Conservation (phyloP, 2,797 vertebrate species). For the Clarias platycephalus region DNA sequence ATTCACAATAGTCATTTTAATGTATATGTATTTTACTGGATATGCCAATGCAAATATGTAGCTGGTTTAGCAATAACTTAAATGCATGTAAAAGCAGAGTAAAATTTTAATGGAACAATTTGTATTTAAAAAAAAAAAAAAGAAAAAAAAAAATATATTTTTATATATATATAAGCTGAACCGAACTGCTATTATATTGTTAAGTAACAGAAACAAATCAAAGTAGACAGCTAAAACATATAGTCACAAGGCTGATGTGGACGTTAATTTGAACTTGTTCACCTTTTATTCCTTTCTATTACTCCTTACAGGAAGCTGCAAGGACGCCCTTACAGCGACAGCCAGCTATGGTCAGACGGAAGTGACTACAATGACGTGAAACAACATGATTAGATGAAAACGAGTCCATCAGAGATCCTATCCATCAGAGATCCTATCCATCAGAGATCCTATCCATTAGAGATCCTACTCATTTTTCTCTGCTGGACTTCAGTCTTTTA, state of each 20-base stretch:
- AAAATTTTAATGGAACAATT: too few relatives aligned
- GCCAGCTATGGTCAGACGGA: slow-evolving; percentile 73
- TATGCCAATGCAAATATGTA: not conserved
- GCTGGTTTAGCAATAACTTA: not conserved
- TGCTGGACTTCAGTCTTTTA: slow-evolving; percentile 26
- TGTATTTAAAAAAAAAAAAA: too few relatives aligned
- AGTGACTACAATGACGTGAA: slow-evolving; percentile 75
- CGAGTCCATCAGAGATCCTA: not conserved
- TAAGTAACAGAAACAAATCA: not conserved
- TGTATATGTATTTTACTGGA: not conserved
- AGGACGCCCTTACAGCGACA: slow-evolving; percentile 68
- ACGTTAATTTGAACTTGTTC: not conserved
- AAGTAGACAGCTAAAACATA: not conserved
- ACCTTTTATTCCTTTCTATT: not conserved
- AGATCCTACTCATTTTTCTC: slow-evolving; percentile 11
- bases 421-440: not conserved
- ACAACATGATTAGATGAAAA: slow-evolving; percentile 9
- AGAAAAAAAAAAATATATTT: too few relatives aligned
- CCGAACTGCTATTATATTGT: not conserved
- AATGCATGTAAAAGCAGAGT: too few relatives aligned
- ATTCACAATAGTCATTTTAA: not conserved
- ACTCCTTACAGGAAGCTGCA: slow-evolving; percentile 71
- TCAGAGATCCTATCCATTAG: not conserved
- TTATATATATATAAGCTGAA: not conserved
- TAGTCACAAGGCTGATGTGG: not conserved